Evolutionary conservation across 2,888 invertebrate genomes (phyloP).

Genomic region (Pediacus dermestoides): DNA sequence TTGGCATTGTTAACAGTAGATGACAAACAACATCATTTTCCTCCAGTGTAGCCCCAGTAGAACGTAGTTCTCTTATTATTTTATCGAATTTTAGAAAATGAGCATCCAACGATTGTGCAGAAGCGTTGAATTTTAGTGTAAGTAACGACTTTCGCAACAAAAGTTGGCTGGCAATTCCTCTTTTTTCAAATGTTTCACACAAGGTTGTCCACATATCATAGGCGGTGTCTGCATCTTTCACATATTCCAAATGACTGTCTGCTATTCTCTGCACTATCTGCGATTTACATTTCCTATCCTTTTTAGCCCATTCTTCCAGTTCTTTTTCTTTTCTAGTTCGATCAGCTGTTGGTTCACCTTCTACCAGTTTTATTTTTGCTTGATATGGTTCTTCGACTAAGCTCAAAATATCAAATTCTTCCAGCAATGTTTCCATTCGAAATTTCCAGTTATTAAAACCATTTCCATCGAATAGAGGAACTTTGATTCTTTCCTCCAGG

Average conservation of each 20-base stretch:
- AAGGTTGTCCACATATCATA: constrained; percentile 27
- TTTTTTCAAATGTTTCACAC: constrained; percentile 24
- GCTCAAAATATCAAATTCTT: constrained; percentile 17
- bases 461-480: constrained; percentile 18
- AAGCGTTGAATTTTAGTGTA: constrained; percentile 17
- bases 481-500: constrained; percentile 8
- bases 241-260: constrained; percentile 33
- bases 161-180: constrained; percentile 29
- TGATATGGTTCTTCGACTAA: constrained; percentile 9
- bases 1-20: constrained; percentile 26
- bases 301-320: not conserved
- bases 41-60: constrained; percentile 27
- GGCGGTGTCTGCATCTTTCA: constrained; percentile 27
- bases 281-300: constrained; percentile 25
- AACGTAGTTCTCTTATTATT: constrained; percentile 23
- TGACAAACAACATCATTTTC: constrained; percentile 29
- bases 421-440: constrained; percentile 19
- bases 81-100: constrained; percentile 31
- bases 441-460: constrained; percentile 23
- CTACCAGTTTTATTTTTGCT: not conserved
- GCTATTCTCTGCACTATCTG: constrained; percentile 29
- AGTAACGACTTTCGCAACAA: constrained; percentile 25
- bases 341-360: constrained; percentile 3
- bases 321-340: not conserved
- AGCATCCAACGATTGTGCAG: constrained; percentile 12